Percentiles rank a stretch among this genome's conserved stretches.
Conservation (phyloP, 2,797 vertebrate genomes). For the Simalia tracyae region DNA sequence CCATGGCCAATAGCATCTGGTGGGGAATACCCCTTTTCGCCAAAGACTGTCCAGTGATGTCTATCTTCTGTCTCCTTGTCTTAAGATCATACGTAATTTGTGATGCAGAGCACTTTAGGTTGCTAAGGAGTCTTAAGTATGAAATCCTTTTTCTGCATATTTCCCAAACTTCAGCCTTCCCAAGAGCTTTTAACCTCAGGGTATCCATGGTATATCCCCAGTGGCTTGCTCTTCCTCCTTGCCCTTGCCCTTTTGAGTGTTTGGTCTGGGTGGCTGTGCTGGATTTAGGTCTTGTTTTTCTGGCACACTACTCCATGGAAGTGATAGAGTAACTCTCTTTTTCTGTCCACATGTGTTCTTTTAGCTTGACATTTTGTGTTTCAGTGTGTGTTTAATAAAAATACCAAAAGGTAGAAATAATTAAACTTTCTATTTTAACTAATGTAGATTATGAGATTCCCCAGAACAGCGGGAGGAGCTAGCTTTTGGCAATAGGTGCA, state of each 20-base stretch:
- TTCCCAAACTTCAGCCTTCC: neutral
- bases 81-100: fast-evolving
- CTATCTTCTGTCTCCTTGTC: neutral
- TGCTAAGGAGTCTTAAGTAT: neutral
- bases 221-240: neutral
- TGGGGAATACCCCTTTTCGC: neutral
- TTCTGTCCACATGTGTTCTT: conserved; percentile 64
- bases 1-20: neutral
- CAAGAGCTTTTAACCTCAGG: no score
- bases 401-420: conserved; percentile 67
- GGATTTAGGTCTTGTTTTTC: conserved; percentile 58
- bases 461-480: conserved; percentile 11
- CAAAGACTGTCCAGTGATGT: neutral
- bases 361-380: conserved; percentile 57
- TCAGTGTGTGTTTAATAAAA: conserved; percentile 62
- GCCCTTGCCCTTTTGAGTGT: fast-evolving
- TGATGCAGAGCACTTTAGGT: neutral
- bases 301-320: conserved; percentile 52
- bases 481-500: neutral
- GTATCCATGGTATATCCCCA: conserved; percentile 1
- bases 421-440: conserved; percentile 57
- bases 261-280: conserved; percentile 43
- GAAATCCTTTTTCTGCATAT: neutral
- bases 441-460: conserved; percentile 10
- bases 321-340: conserved; percentile 27